phyloP scores from a whole-genome alignment of 2,888 invertebrate species.

The Coecobrya sp. region DNA sequence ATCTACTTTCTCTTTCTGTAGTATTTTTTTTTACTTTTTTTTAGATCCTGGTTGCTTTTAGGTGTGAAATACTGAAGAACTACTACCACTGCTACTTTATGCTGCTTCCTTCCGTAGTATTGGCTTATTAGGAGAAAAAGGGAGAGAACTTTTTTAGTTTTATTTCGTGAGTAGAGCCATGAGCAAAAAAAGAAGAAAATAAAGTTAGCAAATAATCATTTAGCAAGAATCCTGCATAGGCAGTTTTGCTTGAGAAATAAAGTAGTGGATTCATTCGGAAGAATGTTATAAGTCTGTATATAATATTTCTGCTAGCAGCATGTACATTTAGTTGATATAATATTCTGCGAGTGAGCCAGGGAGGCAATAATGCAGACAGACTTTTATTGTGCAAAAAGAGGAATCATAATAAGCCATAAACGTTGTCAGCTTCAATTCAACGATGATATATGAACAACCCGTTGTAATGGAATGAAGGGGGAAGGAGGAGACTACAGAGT shows the following conservation, averaged over 20 bases:
- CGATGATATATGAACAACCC: constrained; percentile 40
- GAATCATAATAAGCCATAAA: constrained; percentile 56
- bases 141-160: background rate
- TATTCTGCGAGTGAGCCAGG: background rate
- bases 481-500: background rate
- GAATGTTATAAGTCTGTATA: background rate
- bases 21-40: background rate
- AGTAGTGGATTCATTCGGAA: background rate
- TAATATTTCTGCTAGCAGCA: background rate
- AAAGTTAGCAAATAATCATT: constrained; percentile 56
- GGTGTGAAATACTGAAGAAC: constrained; percentile 8
- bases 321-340: background rate
- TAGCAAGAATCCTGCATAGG: background rate
- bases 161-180: background rate
- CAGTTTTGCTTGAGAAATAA: background rate
- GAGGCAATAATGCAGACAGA: constrained; percentile 44
- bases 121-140: constrained; percentile 55
- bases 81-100: too few relatives aligned
- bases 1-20: background rate
- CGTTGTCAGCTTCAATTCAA: constrained; percentile 43
- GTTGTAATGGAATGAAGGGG: constrained; percentile 37
- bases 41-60: constrained; percentile 11
- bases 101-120: background rate
- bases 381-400: constrained; percentile 57
- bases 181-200: constrained; percentile 23